phyloP scores from a whole-genome alignment of 2,888 invertebrate genomes.

The Ceriagrion tenellum region DNA sequence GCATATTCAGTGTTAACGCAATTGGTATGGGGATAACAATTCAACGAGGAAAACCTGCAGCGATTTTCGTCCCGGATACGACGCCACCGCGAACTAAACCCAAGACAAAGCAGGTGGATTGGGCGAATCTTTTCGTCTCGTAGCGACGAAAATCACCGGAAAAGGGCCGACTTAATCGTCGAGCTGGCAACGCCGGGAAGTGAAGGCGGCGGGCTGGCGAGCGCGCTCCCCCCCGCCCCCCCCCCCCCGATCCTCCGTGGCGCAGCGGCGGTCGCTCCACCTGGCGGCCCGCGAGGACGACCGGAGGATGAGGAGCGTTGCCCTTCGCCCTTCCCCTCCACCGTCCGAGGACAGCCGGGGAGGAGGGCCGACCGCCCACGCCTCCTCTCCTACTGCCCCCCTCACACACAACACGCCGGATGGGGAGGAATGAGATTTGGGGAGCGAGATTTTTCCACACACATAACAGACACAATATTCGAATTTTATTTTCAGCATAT shows the following conservation, averaged over 20 bases:
- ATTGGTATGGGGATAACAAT: no score
- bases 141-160: not conserved
- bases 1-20: no score
- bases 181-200: slow-evolving; percentile 30
- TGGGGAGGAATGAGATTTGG: not conserved
- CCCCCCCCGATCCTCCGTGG: not conserved
- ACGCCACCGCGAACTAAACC: not conserved
- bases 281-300: not conserved
- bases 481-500: no score
- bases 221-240: no score
- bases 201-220: not conserved
- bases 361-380: not conserved
- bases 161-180: not conserved
- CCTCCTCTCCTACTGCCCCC: not conserved
- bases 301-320: not conserved
- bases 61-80: not conserved
- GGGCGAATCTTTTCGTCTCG: not conserved
- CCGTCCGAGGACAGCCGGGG: not conserved
- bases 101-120: not conserved
- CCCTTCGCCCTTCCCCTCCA: not conserved
- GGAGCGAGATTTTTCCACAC: no score
- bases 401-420: not conserved
- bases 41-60: no score
- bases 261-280: not conserved
- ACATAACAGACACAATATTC: no score